These are phyloP conservation scores for Anarhynchus alexandrinus DNA, from an alignment of 2,113 vertebrate genomes.

Conservation along the genomic window DNA sequence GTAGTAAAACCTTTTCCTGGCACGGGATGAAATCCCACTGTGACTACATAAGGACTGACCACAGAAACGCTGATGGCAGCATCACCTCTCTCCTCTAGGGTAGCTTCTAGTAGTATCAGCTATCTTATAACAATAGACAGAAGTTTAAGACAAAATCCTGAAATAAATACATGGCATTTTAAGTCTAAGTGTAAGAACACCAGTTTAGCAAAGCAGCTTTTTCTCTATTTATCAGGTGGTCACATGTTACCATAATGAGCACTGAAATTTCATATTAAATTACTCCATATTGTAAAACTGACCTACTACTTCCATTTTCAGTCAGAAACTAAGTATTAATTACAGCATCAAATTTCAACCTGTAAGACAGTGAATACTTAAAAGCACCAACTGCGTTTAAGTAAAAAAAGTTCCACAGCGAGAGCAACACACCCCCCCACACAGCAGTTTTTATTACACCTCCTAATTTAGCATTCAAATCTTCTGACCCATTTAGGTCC, in stretches of 20 bases:
- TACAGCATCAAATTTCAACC: not conserved
- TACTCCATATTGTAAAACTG: not conserved
- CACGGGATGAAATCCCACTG: too few species aligned
- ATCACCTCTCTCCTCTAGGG: not conserved
- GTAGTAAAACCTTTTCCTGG: not conserved
- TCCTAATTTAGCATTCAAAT: not conserved
- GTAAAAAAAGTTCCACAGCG: not conserved
- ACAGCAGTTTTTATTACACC: not conserved
- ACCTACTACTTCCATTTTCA: not conserved
- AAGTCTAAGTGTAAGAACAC: not conserved
- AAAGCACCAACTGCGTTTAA: not conserved
- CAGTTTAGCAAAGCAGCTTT: not conserved
- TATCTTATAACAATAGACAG: not conserved
- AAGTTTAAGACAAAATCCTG: not conserved
- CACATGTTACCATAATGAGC: not conserved
- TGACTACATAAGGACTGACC: not conserved
- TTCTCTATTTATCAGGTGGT: too few species aligned
- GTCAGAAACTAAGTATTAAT: not conserved
- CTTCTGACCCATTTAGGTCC: not conserved
- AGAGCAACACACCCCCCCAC: not conserved
- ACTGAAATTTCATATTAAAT: not conserved
- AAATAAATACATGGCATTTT: not conserved
- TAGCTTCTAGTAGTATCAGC: not conserved
- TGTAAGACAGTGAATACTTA: not conserved
- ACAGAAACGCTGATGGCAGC: not conserved